A percentile compares a stretch with the other conserved stretches of the same genome.
Conservation (phyloP, 2,797 vertebrate species). For the Fistularia tabacaria region DNA sequence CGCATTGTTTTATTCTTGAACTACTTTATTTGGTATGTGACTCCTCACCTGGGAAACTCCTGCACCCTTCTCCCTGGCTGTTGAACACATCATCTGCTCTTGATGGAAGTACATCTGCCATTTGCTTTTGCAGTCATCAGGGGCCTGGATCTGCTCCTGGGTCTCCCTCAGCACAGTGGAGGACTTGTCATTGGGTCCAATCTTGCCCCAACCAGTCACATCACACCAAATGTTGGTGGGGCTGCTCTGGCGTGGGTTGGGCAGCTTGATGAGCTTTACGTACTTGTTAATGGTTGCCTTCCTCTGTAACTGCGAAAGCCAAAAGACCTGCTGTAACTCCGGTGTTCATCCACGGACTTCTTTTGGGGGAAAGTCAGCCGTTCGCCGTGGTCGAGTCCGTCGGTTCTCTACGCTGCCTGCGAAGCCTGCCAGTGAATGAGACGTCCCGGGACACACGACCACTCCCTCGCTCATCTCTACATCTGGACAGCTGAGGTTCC, state of each 20-base stretch:
- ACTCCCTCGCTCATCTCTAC: no score
- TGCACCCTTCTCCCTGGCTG: constrained; percentile 24
- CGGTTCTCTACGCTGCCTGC: no score
- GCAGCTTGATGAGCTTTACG: constrained; percentile 46
- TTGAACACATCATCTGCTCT: constrained; percentile 63
- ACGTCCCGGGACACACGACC: no score
- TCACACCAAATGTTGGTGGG: constrained; percentile 32
- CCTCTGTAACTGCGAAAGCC: constrained; percentile 46
- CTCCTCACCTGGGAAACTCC: constrained; percentile 62
- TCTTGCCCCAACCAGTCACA: constrained; percentile 67
- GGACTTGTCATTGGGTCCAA: rapidly evolving
- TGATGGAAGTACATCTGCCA: constrained; percentile 11
- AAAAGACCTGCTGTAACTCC: background rate
- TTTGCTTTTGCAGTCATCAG: background rate
- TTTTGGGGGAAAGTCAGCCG: background rate
- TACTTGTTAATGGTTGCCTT: constrained; percentile 49
- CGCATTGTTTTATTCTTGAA: no score
- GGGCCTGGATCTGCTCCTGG: constrained; percentile 26
- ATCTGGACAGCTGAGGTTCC: no score
- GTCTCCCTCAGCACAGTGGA: constrained; percentile 56
- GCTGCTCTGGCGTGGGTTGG: constrained; percentile 23
- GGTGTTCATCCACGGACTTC: background rate
- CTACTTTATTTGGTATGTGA: background rate
- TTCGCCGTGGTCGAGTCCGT: no score
- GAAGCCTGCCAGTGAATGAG: no score